Percentiles rank a stretch among this genome's conserved stretches.
phyloP scores from a whole-genome alignment of 2,888 invertebrate genomes.

The Galeruca laticollis region DNA sequence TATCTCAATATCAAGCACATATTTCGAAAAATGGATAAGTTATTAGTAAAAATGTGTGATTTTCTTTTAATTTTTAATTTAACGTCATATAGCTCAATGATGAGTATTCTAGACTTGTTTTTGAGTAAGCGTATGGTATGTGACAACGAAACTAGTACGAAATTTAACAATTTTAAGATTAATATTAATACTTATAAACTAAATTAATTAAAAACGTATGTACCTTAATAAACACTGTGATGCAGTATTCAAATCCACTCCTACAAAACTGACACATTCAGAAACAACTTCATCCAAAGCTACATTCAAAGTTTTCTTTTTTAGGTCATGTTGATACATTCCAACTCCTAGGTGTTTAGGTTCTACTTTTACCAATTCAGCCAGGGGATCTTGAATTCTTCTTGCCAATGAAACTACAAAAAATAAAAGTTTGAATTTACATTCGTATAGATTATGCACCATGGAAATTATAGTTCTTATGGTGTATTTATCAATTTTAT shows the following conservation, averaged over 20 bases:
- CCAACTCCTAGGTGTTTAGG: slow-evolving; percentile 94
- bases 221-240: slow-evolving; percentile 85
- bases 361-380: slow-evolving; percentile 93
- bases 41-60: no score
- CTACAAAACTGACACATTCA: slow-evolving; percentile 93
- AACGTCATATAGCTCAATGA: no score
- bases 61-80: no score
- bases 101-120: no score
- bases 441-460: no score
- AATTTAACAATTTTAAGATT: no score
- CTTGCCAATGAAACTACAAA: slow-evolving; percentile 84
- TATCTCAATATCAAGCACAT: no score
- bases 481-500: no score
- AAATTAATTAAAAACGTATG: background rate
- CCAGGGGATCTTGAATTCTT: slow-evolving; percentile 89
- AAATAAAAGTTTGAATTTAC: slow-evolving; percentile 16
- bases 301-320: slow-evolving; percentile 79
- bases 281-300: slow-evolving; percentile 85
- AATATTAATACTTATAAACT: background rate
- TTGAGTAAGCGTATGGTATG: no score
- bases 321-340: slow-evolving; percentile 95
- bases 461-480: no score
- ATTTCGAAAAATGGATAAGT: no score
- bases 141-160: no score
- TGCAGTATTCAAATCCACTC: slow-evolving; percentile 91